These are phyloP conservation scores for Nixonia krombeini DNA, from an alignment of 1,140 invertebrate genomes.

Conservation along the genomic window DNA sequence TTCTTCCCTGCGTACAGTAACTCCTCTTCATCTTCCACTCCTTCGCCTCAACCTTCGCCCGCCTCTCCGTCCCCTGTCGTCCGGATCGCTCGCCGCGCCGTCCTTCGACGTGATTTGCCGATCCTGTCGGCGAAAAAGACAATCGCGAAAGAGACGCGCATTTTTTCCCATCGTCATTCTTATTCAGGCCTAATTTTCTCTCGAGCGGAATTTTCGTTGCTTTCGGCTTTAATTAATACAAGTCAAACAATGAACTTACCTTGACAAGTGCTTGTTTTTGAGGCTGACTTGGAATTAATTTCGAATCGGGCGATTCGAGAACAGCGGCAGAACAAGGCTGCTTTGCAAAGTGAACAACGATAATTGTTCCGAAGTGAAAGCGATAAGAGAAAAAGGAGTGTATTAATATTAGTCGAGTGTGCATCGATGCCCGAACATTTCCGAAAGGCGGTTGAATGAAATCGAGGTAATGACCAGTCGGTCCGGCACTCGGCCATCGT, in stretches of 20 bases:
- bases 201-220: conserved; percentile 20
- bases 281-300: too few relatives aligned
- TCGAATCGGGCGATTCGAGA: too few relatives aligned
- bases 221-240: conserved; percentile 1
- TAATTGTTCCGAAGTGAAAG: too few relatives aligned
- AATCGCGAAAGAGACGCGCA: conserved; percentile 30
- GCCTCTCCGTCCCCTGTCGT: neutral
- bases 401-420: too few relatives aligned
- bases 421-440: too few relatives aligned
- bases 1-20: conserved; percentile 17
- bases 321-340: too few relatives aligned
- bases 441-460: too few relatives aligned
- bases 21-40: conserved; percentile 20
- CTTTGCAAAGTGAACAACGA: too few relatives aligned
- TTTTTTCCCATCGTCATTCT: conserved; percentile 32
- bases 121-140: conserved; percentile 22
- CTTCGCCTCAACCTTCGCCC: conserved; percentile 3
- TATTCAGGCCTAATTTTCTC: too few relatives aligned
- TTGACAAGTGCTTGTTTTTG: too few relatives aligned
- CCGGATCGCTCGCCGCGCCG: conserved; percentile 28
- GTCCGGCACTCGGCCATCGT: conserved; percentile 20
- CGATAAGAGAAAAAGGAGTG: too few relatives aligned
- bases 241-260: too few relatives aligned
- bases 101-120: conserved; percentile 63
- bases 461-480: conserved; percentile 32